Evolutionary conservation across 1,140 invertebrate species (phyloP), one percentile per base, ranked within the genome.

Genomic region (Eulimnadia texana): DNA sequence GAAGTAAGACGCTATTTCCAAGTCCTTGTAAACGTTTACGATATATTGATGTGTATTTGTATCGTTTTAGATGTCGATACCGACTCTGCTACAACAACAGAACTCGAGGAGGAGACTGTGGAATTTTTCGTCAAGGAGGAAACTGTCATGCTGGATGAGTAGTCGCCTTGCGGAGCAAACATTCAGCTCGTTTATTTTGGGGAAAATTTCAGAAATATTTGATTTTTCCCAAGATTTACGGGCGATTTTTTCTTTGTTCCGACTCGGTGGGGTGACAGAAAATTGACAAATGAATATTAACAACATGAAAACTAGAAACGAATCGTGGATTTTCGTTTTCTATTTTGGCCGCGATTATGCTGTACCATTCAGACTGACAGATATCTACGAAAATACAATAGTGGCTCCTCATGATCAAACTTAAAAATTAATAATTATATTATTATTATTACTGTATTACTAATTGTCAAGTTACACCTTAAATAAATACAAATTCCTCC

Each of bases 121-220:
- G 93, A 97, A 84, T 95, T 97, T 84, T 89, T 98, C 78, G 82
- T 97, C 69, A 96, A 95, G 80, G 92, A 96, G 79, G 93, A 97
- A 81, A 82, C 82, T 66, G 88, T 83, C 20, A 74, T 86, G 63
- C 76, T 93, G 68, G 85, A 88, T 64, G 77, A 73, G 67, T 72
- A 63, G 33, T 57, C 22, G 55, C 28, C 55, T n/a, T n/a, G n/a
- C 16, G 20, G 55, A 29, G 13, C 29, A 20, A 9, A 16, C 10
- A 57, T 33, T 10, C 20, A 19, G n/a, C 16, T 27, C 27, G 33
- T 19, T 22, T 54, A 52, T 24, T 27, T 54, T 20, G 20, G 19
- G 20, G 22, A 10, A 3, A 25, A 27, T 27, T 54, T 3, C 13
- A 13, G 13, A 6, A 11, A 25, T 27, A 54, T 23, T n/a, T 2